Evolutionary conservation across 2,113 vertebrate genomes (phyloP), one percentile per base, ranked within the genome.

Genomic region (Gavia stellata): DNA sequence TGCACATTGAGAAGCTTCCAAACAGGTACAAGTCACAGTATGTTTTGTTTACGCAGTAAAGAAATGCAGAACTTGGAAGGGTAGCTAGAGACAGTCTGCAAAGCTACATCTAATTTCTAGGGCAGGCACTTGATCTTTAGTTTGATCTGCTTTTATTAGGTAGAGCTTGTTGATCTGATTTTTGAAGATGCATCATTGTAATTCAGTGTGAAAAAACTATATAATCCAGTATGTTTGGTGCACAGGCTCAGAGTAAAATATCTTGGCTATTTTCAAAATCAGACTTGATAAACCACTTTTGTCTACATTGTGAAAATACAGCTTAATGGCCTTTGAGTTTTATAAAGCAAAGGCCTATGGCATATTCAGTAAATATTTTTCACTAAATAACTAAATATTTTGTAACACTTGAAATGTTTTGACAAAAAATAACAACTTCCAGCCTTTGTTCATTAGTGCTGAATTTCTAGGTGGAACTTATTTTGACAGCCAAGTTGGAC

Each of bases 1-100:
- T 99, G n/a, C 99, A 99, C 96, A 97, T 98, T 53, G 94, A 97
- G 90, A 98, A 88, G 81, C 97, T 99, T 89, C 97, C 98, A 52
- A 98, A 98, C 93, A 98, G 98, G 99, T 98, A 96, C 36, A 20
- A 34, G 53, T 86, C 73, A 74, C 2, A 38, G n/a, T 93, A 63
- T 13, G 5, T 83, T 82, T 91, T 91, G 50, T 79, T 70, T 92
- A 19, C 59, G 52, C 71, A 58, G 16, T 86, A 78, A 91, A 89
- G 86, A 90, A 88, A 80, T 47, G 28, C 73, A 86, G 12, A 44
- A 65, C 71, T 83, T 81, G 53, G 18, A 75, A 92, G 34, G 4
- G n/a, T 88, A 56, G 53, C 59, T 49, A 6, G 47, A 63, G n/a
- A 16, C 47, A 47, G 67, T n/a, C 55, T 83, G 26, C 61, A 62